These are phyloP conservation scores for Pseudorectes ferrugineus DNA, from an alignment of 2,113 vertebrate genomes.

Conservation along the genomic window DNA sequence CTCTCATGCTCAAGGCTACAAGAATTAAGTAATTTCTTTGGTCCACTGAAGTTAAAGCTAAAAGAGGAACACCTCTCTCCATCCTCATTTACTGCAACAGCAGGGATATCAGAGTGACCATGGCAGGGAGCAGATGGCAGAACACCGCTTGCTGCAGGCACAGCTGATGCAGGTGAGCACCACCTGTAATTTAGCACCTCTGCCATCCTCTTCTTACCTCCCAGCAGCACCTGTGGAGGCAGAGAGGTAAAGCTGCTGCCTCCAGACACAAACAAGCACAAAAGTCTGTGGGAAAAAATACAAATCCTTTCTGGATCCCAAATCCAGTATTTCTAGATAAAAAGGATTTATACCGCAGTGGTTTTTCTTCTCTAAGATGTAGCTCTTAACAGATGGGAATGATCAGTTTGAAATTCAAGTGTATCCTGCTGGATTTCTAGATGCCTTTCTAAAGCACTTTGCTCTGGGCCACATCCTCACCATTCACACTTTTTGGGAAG, in stretches of 20 bases:
- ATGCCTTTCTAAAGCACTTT: background rate
- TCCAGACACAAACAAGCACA: background rate
- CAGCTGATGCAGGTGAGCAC: background rate
- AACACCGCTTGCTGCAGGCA: background rate
- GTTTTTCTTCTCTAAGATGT: background rate
- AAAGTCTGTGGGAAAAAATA: background rate
- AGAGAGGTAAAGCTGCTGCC: background rate
- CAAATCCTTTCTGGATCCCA: background rate
- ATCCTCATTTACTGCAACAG: background rate
- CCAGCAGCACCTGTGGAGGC: fast-evolving
- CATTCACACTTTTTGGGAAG: background rate
- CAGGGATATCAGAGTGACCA: background rate
- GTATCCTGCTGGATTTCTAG: background rate
- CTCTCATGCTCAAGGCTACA: background rate
- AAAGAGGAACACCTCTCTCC: background rate
- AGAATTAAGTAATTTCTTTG: background rate
- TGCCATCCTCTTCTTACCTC: background rate
- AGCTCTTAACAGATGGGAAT: constrained; percentile 2
- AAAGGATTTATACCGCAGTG: background rate
- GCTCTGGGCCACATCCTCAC: background rate
- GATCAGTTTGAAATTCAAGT: background rate
- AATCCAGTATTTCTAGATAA: background rate
- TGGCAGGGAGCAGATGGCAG: background rate
- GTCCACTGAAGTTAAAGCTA: background rate
- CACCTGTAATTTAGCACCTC: background rate